Evolutionary conservation across 2,113 vertebrate genomes (phyloP), one percentile per base, ranked within the genome.

Genomic region (Nicator chloris): DNA sequence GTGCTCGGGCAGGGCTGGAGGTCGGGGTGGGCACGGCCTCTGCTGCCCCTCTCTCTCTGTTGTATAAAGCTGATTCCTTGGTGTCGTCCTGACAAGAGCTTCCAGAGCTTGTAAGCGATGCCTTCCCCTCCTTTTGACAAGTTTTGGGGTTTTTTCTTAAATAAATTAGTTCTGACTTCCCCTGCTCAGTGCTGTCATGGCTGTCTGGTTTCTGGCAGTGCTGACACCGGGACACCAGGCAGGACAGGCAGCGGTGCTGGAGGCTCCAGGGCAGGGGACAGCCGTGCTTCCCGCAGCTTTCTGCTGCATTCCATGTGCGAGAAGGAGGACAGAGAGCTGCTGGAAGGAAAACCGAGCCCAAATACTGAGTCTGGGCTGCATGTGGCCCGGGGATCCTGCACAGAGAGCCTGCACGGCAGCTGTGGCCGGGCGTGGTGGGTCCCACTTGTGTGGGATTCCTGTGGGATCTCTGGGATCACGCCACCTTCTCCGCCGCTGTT

Each of bases 81-180:
- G 10, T 23, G 22, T 94, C 95, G 73, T 94, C 91, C 82, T 11
- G 96, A 97, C 96, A 54, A 94, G 87, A 97, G 97, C 98, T 97
- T 97, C 94, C 88, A 87, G 96, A 97, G 97, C 97, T 97, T 97
- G 90, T 97, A 95, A 96, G 44, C 81, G 30, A 92, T 95, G 93
- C 89, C 90, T 69, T 54, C 84, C 90, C 85, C 77, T 92, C 78
- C 79, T 28, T 90, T 93, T 83, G 75, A 85, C 53, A 59, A 93
- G 90, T 83, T 81, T 83, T 68, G 40, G 40, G 16, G 9, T 59
- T 83, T 65, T 45, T 26, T 13, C 92, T 85, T 76, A 94, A 98
- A 98, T 98, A 98, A 98, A 98, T 92, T 72, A 92, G 86, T 59
- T 97, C 69, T 92, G 88, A 95, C 26, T 93, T 65, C 92, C 83